Conservation (phyloP, 1,140 invertebrate genomes). For the Odontomachus brunneus region DNA sequence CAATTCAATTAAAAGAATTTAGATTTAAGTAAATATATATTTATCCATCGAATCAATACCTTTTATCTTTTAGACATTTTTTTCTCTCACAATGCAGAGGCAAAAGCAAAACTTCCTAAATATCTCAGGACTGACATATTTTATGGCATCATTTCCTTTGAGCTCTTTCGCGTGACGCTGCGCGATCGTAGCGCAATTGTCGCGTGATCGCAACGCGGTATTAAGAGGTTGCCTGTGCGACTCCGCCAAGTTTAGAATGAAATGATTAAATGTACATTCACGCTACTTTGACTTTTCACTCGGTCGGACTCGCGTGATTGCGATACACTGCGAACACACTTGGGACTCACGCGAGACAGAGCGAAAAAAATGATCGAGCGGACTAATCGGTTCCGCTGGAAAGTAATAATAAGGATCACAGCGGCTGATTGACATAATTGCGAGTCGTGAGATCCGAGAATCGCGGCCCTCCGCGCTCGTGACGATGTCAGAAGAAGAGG, state of each 20-base stretch:
- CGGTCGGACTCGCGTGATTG: background rate
- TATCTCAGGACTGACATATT: no score
- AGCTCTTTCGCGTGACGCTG: background rate
- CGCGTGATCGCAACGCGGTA: no score
- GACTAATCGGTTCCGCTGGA: conserved; percentile 10
- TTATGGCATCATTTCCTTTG: no score
- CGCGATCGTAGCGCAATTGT: no score
- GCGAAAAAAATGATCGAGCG: background rate
- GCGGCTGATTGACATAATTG: background rate
- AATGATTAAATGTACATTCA: conserved; percentile 15
- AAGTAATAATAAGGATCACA: conserved; percentile 1
- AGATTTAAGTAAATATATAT: no score
- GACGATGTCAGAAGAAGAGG: conserved; percentile 14
- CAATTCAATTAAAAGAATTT: no score
- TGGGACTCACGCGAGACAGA: background rate
- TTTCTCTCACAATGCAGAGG: no score
- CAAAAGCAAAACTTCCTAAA: no score
- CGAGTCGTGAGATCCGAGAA: background rate
- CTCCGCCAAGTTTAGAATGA: background rate
- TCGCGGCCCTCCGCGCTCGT: background rate
- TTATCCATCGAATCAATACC: no score
- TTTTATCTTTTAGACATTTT: no score
- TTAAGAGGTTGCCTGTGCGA: background rate
- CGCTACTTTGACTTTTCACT: background rate
- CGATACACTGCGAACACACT: background rate